Evolutionary conservation across 2,113 vertebrate genomes (phyloP), one percentile per base, ranked within the genome.

Genomic region (Microtus ochrogaster): DNA sequence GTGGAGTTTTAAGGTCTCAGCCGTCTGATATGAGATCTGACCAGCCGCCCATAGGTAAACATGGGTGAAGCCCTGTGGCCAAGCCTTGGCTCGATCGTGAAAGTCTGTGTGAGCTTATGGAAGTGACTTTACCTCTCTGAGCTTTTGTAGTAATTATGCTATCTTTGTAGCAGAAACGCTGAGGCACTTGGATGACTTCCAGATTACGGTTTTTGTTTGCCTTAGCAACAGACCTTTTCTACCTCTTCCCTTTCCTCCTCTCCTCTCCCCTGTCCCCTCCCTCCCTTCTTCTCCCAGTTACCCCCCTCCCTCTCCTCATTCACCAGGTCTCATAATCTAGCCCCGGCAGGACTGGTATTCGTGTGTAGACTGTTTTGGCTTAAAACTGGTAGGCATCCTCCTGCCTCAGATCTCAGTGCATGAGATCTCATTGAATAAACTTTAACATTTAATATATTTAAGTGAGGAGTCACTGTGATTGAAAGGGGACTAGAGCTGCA

Each of bases 61-160:
- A 5, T 3, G 66, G 58, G 47, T 58, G 61, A 79, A 92, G 73
- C 76, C 33, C n/a, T 74, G 36, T 22, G n/a, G n/a, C 72, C 63
- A 74, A 16, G 13, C n/a, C 41, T 76, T 82, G 73, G 36, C 36
- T 70, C 10, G 84, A 61, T 44, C 19, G 28, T 16, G 28, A 36
- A 87, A 84, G 24, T 44, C 89, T 68, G 26, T 65, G 81, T 94
- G 41, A 86, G 84, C 12, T 55, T 74, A 49, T 28, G 70, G 21
- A 49, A 76, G 22, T 36, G 52, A n/a, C 65, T 65, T 95, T 10
- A 66, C 58, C 70, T 89, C 22, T 94, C 86, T 83, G 77, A 96
- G 55, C 22, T 63, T 91, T 85, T 85, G 16, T 1, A 47, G 28
- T 28, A 81, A 78, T 9, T 88, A 9, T 61, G 65, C 1, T 30